Evolutionary conservation across 2,888 invertebrate genomes (phyloP).

Genomic region (Zygaena filipendulae): DNA sequence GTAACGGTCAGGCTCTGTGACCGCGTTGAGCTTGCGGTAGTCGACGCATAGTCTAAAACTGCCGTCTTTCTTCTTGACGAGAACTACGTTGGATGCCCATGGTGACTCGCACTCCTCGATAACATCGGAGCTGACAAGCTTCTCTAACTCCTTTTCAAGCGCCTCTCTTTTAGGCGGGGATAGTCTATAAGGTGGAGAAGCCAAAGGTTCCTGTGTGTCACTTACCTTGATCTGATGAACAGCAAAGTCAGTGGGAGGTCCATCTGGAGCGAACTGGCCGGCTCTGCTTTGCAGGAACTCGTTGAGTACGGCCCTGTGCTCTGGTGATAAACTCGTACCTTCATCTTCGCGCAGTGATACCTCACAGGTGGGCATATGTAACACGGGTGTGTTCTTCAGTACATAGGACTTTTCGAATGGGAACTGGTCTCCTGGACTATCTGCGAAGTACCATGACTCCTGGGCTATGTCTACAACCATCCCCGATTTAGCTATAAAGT

Average conservation of each 20-base stretch:
- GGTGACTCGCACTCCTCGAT: slow-evolving; percentile 19
- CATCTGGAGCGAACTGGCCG: slow-evolving; percentile 3
- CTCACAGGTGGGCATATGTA: no score
- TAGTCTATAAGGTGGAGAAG: slow-evolving; percentile 27
- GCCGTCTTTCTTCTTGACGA: slow-evolving; percentile 22
- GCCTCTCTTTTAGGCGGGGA: slow-evolving; percentile 20
- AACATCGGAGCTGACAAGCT: slow-evolving; percentile 20
- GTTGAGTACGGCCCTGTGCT: no score
- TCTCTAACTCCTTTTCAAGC: slow-evolving; percentile 20
- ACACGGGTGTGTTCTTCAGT: no score
- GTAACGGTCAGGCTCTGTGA: slow-evolving; percentile 22
- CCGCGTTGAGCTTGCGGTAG: slow-evolving; percentile 23
- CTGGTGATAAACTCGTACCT: no score
- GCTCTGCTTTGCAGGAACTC: background rate
- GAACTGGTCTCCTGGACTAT: background rate
- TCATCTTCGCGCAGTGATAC: no score
- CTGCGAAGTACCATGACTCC: background rate
- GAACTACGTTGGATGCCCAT: slow-evolving; percentile 22
- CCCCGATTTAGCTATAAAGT: no score
- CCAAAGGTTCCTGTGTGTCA: slow-evolving; percentile 23
- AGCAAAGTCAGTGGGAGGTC: slow-evolving; percentile 14
- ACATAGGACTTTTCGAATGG: no score
- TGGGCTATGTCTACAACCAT: slow-evolving; percentile 1
- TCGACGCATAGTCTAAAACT: slow-evolving; percentile 20
- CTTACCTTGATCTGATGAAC: slow-evolving; percentile 22